phyloP scores from a whole-genome alignment of 2,113 vertebrate species.

The Ursus arctos region DNA sequence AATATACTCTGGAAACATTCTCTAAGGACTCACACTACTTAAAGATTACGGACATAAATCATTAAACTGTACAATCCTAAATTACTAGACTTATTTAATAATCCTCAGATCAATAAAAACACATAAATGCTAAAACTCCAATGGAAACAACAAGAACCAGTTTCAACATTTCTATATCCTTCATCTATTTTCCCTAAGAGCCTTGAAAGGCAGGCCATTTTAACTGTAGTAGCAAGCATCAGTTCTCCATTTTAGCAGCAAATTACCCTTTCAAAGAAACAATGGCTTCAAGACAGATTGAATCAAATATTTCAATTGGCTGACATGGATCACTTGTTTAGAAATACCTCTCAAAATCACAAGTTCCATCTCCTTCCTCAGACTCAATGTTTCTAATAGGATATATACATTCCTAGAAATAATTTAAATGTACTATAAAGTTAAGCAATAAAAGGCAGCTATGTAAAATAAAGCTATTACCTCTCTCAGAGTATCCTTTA shows the following conservation, averaged over 20 bases:
- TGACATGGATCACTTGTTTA: not conserved
- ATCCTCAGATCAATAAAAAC: slow-evolving; percentile 31
- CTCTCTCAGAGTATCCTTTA: not conserved
- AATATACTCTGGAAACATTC: not conserved
- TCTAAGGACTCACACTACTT: not conserved
- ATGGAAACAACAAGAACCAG: not conserved
- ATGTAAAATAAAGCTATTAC: not conserved
- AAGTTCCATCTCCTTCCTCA: not conserved
- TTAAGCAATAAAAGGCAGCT: not conserved
- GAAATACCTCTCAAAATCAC: not conserved
- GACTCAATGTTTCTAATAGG: not conserved
- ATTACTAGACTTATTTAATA: slow-evolving; percentile 21
- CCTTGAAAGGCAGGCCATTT: not conserved
- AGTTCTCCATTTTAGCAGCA: not conserved
- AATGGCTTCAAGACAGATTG: not conserved
- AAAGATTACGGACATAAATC: slow-evolving; percentile 13
- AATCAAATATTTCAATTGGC: not conserved
- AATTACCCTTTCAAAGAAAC: slow-evolving; percentile 32
- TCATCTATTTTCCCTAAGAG: not conserved
- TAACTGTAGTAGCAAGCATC: slow-evolving; percentile 5
- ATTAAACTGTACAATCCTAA: not conserved
- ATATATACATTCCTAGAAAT: not conserved
- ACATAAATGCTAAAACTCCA: not conserved
- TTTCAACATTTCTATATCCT: not conserved
- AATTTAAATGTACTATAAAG: slow-evolving; percentile 6